These are phyloP conservation scores for Aurelia aurita DNA, from an alignment of 30 jellyfish, hydroid and myxozoan species.

Conservation along the genomic window DNA sequence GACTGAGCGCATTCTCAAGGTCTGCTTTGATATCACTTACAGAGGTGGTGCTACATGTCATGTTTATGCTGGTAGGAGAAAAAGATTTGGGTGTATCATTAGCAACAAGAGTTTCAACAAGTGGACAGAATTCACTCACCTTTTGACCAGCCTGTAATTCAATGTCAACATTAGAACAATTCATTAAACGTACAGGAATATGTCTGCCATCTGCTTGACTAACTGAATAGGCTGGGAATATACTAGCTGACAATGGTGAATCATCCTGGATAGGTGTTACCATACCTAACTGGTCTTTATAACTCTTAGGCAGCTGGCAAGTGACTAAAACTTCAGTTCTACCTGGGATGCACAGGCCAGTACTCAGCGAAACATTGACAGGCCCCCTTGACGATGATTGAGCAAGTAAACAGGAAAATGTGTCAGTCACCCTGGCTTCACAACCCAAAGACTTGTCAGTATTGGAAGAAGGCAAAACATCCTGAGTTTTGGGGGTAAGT, in stretches of 20 bases:
- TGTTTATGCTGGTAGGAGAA: neutral
- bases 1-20: slow-evolving; percentile 2
- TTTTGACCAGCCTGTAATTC: slow-evolving; percentile 52
- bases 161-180: slow-evolving; percentile 31
- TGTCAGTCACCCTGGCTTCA: neutral
- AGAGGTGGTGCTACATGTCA: neutral
- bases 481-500: neutral
- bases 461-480: neutral
- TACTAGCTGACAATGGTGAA: neutral
- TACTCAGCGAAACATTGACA: neutral
- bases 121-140: slow-evolving; percentile 42
- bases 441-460: neutral
- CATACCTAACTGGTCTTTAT: slow-evolving; percentile 29
- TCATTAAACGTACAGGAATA: slow-evolving; percentile 36
- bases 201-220: slow-evolving; percentile 11
- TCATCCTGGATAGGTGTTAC: neutral
- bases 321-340: slow-evolving; percentile 20
- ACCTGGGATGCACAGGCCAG: slow-evolving; percentile 37
- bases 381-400: slow-evolving; percentile 36
- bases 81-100: neutral
- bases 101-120: slow-evolving; percentile 16
- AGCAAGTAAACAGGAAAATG: slow-evolving; percentile 9
- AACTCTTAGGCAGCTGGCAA: slow-evolving; percentile 27
- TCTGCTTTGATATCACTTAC: neutral
- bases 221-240: slow-evolving; percentile 37